These are phyloP conservation scores for Protobothrops mucrosquamatus DNA, from an alignment of 2,113 vertebrate genomes.

Conservation along the genomic window DNA sequence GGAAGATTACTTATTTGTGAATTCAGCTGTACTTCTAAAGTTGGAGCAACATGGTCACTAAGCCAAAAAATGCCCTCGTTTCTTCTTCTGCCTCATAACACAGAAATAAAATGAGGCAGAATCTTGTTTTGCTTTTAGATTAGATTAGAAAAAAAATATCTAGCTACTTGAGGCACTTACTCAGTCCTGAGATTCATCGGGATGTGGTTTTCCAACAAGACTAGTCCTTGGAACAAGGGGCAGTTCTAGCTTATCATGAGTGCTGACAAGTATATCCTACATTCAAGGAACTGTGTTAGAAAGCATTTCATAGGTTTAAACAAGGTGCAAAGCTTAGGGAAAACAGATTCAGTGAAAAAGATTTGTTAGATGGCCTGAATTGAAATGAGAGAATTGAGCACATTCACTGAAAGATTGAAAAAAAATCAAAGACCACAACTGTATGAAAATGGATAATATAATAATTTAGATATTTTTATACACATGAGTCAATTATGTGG, in stretches of 20 bases:
- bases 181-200: not conserved
- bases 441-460: not conserved
- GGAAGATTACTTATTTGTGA: not conserved
- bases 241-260: not conserved
- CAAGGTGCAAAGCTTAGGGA: not conserved
- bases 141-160: not conserved
- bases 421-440: not conserved
- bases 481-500: not conserved
- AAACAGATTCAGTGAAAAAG: not conserved
- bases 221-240: not conserved
- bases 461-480: not conserved
- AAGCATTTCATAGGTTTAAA: not conserved
- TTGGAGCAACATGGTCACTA: not conserved
- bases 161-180: not conserved
- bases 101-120: not conserved
- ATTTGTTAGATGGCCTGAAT: not conserved
- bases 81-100: not conserved
- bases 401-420: not conserved
- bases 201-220: not conserved
- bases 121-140: not conserved
- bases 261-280: not conserved
- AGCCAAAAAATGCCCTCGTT: not conserved
- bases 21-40: not conserved
- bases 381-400: not conserved
- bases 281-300: not conserved